Conservation (phyloP, 2,113 vertebrate species). For the Helogale parvula region DNA sequence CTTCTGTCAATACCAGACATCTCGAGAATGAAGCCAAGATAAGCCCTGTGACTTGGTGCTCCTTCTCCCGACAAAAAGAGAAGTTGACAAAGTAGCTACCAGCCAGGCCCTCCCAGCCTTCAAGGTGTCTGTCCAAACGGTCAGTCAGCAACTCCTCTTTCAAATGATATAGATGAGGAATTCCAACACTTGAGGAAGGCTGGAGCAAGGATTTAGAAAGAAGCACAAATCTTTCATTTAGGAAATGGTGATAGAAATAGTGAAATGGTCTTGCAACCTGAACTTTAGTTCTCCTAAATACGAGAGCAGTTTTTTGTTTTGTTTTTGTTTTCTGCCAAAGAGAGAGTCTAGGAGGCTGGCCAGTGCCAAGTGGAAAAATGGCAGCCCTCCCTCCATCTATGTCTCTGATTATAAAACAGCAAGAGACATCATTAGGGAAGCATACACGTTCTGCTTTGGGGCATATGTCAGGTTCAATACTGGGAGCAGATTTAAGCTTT, state of each 20-base stretch:
- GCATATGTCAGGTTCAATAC: conserved; percentile 81
- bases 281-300: conserved; percentile 45
- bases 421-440: conserved; percentile 64
- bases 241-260: not conserved
- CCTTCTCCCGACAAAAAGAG: conserved; percentile 18
- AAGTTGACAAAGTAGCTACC: conserved; percentile 48
- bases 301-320: not conserved
- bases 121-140: conserved; percentile 29
- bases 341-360: conserved; percentile 68
- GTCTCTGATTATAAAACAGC: conserved; percentile 67
- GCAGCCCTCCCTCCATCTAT: conserved; percentile 50
- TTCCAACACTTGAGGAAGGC: not conserved
- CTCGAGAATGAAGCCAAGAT: conserved; percentile 61
- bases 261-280: not conserved
- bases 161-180: not conserved
- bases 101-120: not conserved
- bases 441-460: conserved; percentile 60
- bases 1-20: conserved; percentile 71
- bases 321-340: conserved; percentile 32
- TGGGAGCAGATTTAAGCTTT: conserved; percentile 76
- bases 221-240: not conserved
- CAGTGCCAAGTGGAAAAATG: conserved; percentile 62
- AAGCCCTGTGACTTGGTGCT: not conserved
- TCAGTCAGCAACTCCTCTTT: conserved; percentile 34
- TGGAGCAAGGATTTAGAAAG: not conserved